These are phyloP conservation scores for Neodontobutis hainanensis DNA, from an alignment of 2,113 vertebrate species.

Conservation along the genomic window DNA sequence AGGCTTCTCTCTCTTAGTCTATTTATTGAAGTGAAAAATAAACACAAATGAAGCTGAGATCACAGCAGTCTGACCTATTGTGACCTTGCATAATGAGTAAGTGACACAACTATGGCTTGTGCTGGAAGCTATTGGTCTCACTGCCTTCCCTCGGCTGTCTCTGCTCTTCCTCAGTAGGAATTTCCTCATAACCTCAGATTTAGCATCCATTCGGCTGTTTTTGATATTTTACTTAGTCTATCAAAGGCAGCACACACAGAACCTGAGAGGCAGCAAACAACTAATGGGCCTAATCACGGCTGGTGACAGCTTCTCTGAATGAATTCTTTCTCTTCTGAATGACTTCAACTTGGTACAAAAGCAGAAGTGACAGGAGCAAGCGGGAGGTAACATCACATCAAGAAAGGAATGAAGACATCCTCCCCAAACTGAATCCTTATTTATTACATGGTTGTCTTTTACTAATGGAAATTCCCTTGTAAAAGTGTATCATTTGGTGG, in stretches of 20 bases:
- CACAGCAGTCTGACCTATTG: constrained; percentile 26
- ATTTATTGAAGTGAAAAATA: constrained; percentile 51
- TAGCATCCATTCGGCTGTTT: constrained; percentile 10
- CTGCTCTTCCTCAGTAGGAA: not conserved
- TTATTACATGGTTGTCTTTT: constrained; percentile 20
- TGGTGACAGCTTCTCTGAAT: constrained; percentile 53
- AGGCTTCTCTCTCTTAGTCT: constrained; percentile 48
- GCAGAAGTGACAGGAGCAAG: constrained; percentile 35
- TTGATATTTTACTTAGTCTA: constrained; percentile 22
- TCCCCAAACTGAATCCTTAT: constrained; percentile 17
- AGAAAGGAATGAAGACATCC: constrained; percentile 20
- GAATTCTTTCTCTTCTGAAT: constrained; percentile 59
- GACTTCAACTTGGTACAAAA: constrained; percentile 45
- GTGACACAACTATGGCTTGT: constrained; percentile 2
- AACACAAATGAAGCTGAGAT: constrained; percentile 62
- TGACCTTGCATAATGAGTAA: constrained; percentile 43
- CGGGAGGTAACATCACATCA: constrained; percentile 17
- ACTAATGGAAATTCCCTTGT: constrained; percentile 15
- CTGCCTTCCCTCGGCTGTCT: not conserved
- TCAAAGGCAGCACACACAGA: constrained; percentile 16
- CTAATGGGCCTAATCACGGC: constrained; percentile 59
- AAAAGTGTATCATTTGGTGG: not conserved
- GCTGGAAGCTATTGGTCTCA: not conserved
- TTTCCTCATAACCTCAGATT: constrained; percentile 4
- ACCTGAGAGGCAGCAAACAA: constrained; percentile 42